Evolutionary conservation across 2,888 invertebrate species (phyloP).

Genomic region (Choristoneura rosaceana): DNA sequence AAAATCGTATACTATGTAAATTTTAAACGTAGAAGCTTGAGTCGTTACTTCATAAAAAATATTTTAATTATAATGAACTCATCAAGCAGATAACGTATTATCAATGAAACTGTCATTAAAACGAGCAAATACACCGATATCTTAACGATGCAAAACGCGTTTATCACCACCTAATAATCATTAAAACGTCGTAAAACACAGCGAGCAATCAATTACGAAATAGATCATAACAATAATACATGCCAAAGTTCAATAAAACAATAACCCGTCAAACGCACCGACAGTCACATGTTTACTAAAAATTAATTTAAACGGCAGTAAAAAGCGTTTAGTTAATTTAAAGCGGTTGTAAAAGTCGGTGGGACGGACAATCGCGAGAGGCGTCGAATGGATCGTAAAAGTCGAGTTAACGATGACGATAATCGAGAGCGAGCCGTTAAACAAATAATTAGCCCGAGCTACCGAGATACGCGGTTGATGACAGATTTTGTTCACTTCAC

Average conservation of each 20-base stretch:
- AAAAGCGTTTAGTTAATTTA: constrained; percentile 46
- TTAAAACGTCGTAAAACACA: constrained; percentile 33
- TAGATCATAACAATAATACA: constrained; percentile 37
- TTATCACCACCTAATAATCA: constrained; percentile 24
- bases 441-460: constrained; percentile 76
- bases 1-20: too few relatives aligned
- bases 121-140: constrained; percentile 4
- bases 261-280: constrained; percentile 43
- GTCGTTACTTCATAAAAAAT: not conserved
- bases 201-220: constrained; percentile 26
- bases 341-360: constrained; percentile 14
- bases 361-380: constrained; percentile 69
- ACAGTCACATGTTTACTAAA: constrained; percentile 64
- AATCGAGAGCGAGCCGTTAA: constrained; percentile 80
- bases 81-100: not conserved
- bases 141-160: constrained; percentile 23
- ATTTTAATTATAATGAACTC: not conserved
- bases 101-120: constrained; percentile 15
- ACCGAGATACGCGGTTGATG: constrained; percentile 35
- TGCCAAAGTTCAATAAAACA: constrained; percentile 40
- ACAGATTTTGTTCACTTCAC: constrained; percentile 21
- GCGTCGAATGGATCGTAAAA: constrained; percentile 80
- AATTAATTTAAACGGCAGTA: constrained; percentile 71
- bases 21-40: not conserved
- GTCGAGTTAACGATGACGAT: constrained; percentile 78